Evolutionary conservation across 2,797 vertebrate species (phyloP).

Genomic region (Discoglossus pictus): DNA sequence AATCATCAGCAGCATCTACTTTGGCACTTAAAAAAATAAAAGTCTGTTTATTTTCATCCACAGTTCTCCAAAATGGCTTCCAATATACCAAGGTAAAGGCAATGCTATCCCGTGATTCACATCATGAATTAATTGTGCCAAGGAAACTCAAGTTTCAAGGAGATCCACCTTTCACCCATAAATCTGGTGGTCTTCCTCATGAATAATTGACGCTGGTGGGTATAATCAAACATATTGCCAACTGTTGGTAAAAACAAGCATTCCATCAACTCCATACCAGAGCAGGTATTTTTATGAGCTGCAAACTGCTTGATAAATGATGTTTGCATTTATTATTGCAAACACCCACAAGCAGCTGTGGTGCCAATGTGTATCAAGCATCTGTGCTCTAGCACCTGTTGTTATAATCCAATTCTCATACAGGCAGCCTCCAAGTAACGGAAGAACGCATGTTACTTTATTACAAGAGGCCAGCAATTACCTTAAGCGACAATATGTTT

Average conservation of each 20-base stretch:
- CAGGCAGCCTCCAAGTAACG: conserved; percentile 1
- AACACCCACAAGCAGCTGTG: conserved; percentile 35
- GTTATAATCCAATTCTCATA: not conserved
- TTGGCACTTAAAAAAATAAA: too few relatives aligned
- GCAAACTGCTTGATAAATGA: conserved; percentile 27
- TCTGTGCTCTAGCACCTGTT: conserved; percentile 27
- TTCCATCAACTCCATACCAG: conserved; percentile 6
- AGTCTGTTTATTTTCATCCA: too few relatives aligned
- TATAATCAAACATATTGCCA: conserved; percentile 5
- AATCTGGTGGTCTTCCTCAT: not conserved
- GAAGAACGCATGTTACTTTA: not conserved
- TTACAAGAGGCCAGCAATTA: not conserved
- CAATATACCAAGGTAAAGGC: too few relatives aligned
- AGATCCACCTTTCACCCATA: too few relatives aligned
- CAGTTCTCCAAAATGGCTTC: too few relatives aligned
- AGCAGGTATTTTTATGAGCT: conserved; percentile 27
- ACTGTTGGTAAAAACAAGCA: not conserved
- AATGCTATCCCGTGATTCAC: too few relatives aligned
- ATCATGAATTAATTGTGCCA: too few relatives aligned
- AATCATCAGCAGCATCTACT: too few relatives aligned
- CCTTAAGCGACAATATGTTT: not conserved
- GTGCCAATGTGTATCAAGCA: conserved; percentile 10
- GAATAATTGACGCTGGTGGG: not conserved
- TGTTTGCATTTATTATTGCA: conserved; percentile 26
- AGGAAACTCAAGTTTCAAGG: too few relatives aligned